phyloP scores from a whole-genome alignment of 1,140 invertebrate genomes.

The Nephila pilipes region DNA sequence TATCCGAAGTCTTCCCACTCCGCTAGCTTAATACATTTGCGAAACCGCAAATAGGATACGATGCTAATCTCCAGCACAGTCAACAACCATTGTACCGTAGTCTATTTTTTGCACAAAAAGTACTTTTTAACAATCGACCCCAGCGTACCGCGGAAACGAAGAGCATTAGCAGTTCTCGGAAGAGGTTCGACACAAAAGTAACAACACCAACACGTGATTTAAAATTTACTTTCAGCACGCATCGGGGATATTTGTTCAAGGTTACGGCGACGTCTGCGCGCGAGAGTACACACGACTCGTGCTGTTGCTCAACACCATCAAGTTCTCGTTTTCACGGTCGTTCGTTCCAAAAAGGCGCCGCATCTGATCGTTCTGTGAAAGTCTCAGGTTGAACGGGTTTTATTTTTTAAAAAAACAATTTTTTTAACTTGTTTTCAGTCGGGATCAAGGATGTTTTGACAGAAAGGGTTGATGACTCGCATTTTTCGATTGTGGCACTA shows the following conservation, averaged over 20 bases:
- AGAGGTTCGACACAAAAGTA: background rate
- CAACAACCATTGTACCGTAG: background rate
- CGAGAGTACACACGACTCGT: background rate
- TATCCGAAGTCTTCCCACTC: background rate
- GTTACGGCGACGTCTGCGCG: background rate
- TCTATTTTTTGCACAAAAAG: slow-evolving; percentile 7
- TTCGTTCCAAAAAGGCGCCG: background rate
- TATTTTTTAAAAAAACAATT: background rate
- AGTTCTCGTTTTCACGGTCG: slow-evolving; percentile 17
- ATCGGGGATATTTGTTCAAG: background rate
- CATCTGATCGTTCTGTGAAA: slow-evolving; percentile 7
- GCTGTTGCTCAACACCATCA: background rate
- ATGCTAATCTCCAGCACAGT: background rate
- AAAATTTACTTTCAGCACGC: slow-evolving; percentile 31
- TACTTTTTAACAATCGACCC: background rate
- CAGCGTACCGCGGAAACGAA: background rate
- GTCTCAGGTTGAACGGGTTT: slow-evolving; percentile 26
- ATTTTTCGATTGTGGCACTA: background rate
- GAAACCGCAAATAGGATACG: slow-evolving; percentile 7
- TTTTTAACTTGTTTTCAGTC: background rate
- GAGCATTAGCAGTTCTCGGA: slow-evolving; percentile 9
- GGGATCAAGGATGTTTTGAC: slow-evolving; percentile 41
- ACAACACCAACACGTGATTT: slow-evolving; percentile 13
- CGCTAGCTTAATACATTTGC: background rate
- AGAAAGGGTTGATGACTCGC: slow-evolving; percentile 33